These are phyloP conservation scores for Temnopleurus reevesii DNA, from an alignment of 53 echinoderm and acorn worm genomes.

Conservation along the genomic window DNA sequence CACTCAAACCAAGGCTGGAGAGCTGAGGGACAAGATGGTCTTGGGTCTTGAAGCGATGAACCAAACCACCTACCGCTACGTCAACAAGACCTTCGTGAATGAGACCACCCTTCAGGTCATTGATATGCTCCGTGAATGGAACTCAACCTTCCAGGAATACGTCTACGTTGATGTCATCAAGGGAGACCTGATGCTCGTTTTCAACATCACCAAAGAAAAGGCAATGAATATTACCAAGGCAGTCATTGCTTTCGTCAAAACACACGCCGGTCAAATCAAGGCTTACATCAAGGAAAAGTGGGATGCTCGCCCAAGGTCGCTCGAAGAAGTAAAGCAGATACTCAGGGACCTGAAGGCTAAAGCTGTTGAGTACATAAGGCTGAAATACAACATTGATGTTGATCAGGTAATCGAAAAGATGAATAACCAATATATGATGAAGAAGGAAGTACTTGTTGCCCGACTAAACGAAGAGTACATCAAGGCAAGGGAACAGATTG, in stretches of 20 bases:
- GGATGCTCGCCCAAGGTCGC: conserved; percentile 36
- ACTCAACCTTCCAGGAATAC: conserved; percentile 55
- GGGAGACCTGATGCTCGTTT: conserved; percentile 29
- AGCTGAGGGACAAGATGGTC: conserved; percentile 8
- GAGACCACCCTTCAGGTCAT: neutral
- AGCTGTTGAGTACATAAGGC: conserved; percentile 3
- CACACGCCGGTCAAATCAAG: conserved; percentile 12
- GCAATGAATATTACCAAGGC: conserved; percentile 3
- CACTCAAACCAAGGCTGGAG: neutral
- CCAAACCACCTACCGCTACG: conserved; percentile 46
- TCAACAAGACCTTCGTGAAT: conserved; percentile 49
- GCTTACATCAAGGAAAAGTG: conserved; percentile 30
- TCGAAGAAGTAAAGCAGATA: conserved; percentile 40
- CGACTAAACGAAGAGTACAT: conserved; percentile 10
- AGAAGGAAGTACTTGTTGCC: conserved; percentile 41
- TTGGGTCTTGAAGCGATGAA: conserved; percentile 5
- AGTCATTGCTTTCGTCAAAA: neutral
- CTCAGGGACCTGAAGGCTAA: conserved; percentile 3
- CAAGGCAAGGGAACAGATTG: conserved; percentile 46
- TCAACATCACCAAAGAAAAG: conserved; percentile 39
- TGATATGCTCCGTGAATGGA: conserved; percentile 45
- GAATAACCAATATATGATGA: neutral
- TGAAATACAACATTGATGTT: conserved; percentile 37
- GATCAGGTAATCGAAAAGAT: conserved; percentile 28
- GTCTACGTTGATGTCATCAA: conserved; percentile 63